A percentile compares a stretch with the other conserved stretches of the same genome.
Conservation (phyloP, 53 echinoderm and acorn worm genomes). For the Apostichopus leukothele region DNA sequence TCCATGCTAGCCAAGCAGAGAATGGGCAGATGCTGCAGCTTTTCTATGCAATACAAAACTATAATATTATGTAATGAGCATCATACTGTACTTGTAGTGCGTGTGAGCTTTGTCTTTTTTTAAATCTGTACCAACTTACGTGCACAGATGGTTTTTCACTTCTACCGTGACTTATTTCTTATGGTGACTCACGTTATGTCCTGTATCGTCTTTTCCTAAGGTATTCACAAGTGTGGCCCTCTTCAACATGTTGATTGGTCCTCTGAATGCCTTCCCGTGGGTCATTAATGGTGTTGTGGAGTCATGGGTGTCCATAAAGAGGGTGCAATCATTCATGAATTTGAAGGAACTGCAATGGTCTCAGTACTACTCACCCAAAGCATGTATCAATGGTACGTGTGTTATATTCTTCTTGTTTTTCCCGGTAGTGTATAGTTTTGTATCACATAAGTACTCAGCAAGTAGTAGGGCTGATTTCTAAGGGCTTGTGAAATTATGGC, state of each 20-base stretch:
- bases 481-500: too few species aligned
- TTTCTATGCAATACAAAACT: too few species aligned
- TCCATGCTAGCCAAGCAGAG: too few species aligned
- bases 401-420: too few species aligned
- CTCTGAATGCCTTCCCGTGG: conserved; percentile 98
- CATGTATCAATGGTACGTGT: conserved; percentile 29
- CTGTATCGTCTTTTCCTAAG: conserved; percentile 40
- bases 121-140: neutral
- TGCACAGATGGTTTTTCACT: neutral
- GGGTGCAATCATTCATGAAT: conserved; percentile 79
- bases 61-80: too few species aligned
- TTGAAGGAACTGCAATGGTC: conserved; percentile 67
- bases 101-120: too few species aligned
- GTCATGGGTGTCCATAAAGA: conserved; percentile 80
- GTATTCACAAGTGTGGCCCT: conserved; percentile 96
- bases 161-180: neutral
- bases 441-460: too few species aligned
- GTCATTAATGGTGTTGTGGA: conserved; percentile 96
- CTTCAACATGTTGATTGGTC: conserved; percentile 98
- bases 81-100: too few species aligned
- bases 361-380: conserved; percentile 63
- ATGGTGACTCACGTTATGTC: neutral
- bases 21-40: too few species aligned
- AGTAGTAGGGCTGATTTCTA: too few species aligned
- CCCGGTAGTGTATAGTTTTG: too few species aligned